Percentiles rank a stretch among this genome's conserved stretches.
These are phyloP conservation scores for Poecilia picta DNA, from an alignment of 2,797 vertebrate genomes.

Conservation along the genomic window DNA sequence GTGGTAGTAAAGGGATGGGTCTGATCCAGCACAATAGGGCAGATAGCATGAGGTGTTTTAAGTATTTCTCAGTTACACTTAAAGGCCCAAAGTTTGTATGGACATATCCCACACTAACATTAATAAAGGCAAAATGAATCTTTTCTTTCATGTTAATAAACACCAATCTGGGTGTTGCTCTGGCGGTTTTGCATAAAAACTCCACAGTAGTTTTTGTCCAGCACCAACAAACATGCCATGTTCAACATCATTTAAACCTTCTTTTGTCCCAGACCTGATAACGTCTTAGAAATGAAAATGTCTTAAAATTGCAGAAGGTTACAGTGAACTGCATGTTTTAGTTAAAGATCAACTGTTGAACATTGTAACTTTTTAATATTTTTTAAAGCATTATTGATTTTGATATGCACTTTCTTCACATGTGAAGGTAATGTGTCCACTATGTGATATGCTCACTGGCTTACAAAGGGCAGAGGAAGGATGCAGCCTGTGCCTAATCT, in stretches of 20 bases:
- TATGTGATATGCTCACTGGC: neutral
- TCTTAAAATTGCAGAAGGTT: neutral
- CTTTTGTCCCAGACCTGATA: neutral
- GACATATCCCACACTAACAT: neutral
- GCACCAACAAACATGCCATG: neutral
- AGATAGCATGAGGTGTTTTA: neutral
- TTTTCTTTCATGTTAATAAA: neutral
- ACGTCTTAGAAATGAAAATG: neutral
- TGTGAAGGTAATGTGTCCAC: neutral
- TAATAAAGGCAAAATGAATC: neutral
- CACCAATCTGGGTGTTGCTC: neutral
- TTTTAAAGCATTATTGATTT: neutral
- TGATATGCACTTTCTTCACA: neutral
- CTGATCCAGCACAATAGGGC: neutral
- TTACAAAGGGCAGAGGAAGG: slow-evolving; percentile 23
- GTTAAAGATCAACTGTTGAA: neutral
- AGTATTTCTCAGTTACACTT: neutral
- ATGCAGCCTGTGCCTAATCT: slow-evolving; percentile 23
- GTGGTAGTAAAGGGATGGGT: neutral
- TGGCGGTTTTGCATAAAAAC: neutral
- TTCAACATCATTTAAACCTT: neutral
- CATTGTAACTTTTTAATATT: neutral
- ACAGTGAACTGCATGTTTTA: neutral
- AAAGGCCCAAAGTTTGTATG: neutral
- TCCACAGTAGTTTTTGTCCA: neutral